Evolutionary conservation across 2,797 vertebrate species (phyloP).

Genomic region (Tokudaia muenninki): DNA sequence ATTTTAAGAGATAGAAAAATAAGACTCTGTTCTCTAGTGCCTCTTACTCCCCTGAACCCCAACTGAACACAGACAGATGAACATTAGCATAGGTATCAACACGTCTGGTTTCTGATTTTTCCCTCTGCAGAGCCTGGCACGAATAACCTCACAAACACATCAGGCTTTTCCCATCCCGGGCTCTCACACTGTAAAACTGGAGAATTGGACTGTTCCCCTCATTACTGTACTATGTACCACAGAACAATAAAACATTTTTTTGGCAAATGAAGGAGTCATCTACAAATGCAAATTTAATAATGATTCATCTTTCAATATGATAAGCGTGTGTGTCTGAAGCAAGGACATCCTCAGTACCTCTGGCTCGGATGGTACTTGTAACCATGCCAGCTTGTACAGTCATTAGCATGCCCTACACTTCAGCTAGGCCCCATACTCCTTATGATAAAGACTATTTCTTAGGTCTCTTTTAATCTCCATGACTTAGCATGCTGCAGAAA

Average conservation of each 20-base stretch:
- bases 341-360: not conserved
- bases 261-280: constrained; percentile 20
- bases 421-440: not conserved
- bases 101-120: constrained; percentile 54
- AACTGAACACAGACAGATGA: constrained; percentile 19
- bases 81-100: not conserved
- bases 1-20: constrained; percentile 75
- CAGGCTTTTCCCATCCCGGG: not conserved
- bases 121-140: not conserved
- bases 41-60: constrained; percentile 56
- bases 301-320: not conserved
- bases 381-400: not conserved
- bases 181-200: not conserved
- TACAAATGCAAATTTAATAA: not conserved
- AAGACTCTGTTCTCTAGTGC: constrained; percentile 20
- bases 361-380: not conserved
- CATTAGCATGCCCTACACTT: not conserved
- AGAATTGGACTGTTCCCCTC: not conserved
- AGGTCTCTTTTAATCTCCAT: constrained; percentile 20
- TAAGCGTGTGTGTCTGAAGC: not conserved
- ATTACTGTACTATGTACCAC: not conserved
- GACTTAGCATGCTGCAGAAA: constrained; percentile 20
- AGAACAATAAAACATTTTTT: not conserved
- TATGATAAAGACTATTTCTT: constrained; percentile 32
- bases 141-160: constrained; percentile 7